These are phyloP conservation scores for Orthosia gracilis DNA, from an alignment of 2,888 invertebrate species.

Conservation along the genomic window DNA sequence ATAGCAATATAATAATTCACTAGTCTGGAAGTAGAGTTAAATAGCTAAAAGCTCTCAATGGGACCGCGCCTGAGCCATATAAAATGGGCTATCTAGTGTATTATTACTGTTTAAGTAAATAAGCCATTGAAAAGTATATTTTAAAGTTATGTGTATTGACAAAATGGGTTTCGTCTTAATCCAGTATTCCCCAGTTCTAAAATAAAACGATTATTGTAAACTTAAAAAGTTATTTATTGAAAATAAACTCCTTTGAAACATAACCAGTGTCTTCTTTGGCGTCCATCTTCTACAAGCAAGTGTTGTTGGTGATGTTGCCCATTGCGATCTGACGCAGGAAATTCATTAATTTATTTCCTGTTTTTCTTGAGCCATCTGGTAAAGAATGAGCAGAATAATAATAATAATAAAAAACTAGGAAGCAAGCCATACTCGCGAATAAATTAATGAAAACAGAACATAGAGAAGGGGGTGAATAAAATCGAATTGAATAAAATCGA, in stretches of 20 bases:
- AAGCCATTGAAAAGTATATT: constrained; percentile 9
- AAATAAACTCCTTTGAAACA: constrained; percentile 63
- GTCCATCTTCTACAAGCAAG: constrained; percentile 50
- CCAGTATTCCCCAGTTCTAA: constrained; percentile 5
- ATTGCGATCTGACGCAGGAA: constrained; percentile 57
- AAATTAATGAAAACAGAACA: neutral
- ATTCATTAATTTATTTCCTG: constrained; percentile 20
- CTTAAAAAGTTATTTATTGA: constrained; percentile 54
- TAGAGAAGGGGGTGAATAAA: neutral
- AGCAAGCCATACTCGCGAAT: constrained; percentile 14
- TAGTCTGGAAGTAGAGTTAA: too few species aligned
- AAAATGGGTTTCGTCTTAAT: neutral
- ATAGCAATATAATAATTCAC: too few species aligned
- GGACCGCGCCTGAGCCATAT: neutral
- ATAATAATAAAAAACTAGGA: constrained; percentile 2
- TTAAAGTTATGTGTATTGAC: constrained; percentile 9
- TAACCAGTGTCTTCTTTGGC: constrained; percentile 41
- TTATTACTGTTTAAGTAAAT: neutral
- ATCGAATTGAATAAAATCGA: neutral
- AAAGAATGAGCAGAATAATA: constrained; percentile 38
- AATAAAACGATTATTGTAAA: constrained; percentile 54
- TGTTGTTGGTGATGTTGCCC: constrained; percentile 43
- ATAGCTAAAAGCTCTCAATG: too few species aligned
- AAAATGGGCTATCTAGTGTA: neutral
- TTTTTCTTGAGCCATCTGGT: constrained; percentile 31